Evolutionary conservation across 2,797 vertebrate genomes (phyloP), one percentile per base, ranked within the genome.

Genomic region (Glyptemys insculpta): DNA sequence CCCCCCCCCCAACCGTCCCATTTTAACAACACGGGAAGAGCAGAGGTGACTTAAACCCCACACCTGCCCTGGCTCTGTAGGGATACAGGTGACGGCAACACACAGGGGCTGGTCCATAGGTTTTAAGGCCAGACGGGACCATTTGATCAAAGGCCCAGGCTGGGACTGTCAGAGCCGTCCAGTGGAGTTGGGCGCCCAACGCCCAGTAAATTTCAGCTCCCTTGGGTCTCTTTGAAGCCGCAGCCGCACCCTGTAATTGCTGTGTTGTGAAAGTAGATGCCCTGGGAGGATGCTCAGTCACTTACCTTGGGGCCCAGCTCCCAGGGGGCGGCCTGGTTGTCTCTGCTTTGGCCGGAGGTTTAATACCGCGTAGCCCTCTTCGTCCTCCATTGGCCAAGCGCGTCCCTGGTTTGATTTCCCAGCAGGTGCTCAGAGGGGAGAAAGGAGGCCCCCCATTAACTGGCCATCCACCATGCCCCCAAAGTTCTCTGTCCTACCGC

Each of bases 191-290:
- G 14, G 8, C 4, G 2, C 3, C 15, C 14, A 65, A 4, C 2
- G 18, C 15, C 59, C 31, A 65, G 8, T 18, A 65, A 34, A 65
- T n/a, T 18, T 65, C 59, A n/a, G 15, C 59, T 65, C 59, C 59
- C 0, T 9, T 8, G 34, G 59, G 59, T 31, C 59, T 65, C 31
- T 19, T 1, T n/a, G 16, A 18, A n/a, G 12, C 57, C 57, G 12
- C 29, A n/a, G 8, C 1, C 4, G 2, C 7, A 4, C 34, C 31
- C 15, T n/a, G 34, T n/a, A 34, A 65, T 5, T 15, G 57, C 57
- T 16, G 57, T 16, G 29, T 31, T n/a, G 59, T 4, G 15, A 34
- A 34, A 62, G 14, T 34, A 8, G 59, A 62, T 3, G 12, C 31
- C 59, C 59, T 4, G 14, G 29, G 6, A 15, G 6, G 59, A 62